A percentile compares a stretch with the other conserved stretches of the same genome.
Conservation (phyloP, 2,113 vertebrate species). For the Charadrius vociferus region DNA sequence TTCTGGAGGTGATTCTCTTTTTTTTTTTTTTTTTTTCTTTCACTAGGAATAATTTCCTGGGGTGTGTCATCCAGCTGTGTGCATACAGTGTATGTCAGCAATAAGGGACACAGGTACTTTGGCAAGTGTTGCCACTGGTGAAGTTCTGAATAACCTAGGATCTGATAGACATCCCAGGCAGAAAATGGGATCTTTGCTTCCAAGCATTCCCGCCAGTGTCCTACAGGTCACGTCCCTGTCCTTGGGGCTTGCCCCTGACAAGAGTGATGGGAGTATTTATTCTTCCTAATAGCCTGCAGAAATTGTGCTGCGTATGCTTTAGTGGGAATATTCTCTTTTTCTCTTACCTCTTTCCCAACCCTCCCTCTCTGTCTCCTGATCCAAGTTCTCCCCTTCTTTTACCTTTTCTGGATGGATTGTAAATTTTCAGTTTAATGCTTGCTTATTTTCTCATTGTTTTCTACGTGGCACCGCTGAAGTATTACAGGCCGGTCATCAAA, state of each 20-base stretch:
- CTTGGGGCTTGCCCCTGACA: not conserved
- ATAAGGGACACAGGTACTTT: not conserved
- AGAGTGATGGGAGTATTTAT: not conserved
- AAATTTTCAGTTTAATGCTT: not conserved
- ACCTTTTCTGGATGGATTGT: not conserved
- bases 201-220: not conserved
- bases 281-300: not conserved
- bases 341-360: not conserved
- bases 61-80: not conserved
- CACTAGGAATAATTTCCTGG: not conserved
- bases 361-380: not conserved
- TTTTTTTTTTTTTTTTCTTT: not conserved
- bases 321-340: not conserved
- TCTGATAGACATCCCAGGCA: not conserved
- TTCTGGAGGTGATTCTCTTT: not conserved
- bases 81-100: fast-evolving
- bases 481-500: not conserved
- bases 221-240: not conserved
- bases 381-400: not conserved
- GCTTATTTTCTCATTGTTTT: not conserved
- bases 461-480: not conserved
- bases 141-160: not conserved
- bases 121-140: not conserved
- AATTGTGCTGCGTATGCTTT: not conserved
- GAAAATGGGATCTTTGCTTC: not conserved